phyloP scores from a whole-genome alignment of 1,140 invertebrate species.

The Bombus superbus region DNA sequence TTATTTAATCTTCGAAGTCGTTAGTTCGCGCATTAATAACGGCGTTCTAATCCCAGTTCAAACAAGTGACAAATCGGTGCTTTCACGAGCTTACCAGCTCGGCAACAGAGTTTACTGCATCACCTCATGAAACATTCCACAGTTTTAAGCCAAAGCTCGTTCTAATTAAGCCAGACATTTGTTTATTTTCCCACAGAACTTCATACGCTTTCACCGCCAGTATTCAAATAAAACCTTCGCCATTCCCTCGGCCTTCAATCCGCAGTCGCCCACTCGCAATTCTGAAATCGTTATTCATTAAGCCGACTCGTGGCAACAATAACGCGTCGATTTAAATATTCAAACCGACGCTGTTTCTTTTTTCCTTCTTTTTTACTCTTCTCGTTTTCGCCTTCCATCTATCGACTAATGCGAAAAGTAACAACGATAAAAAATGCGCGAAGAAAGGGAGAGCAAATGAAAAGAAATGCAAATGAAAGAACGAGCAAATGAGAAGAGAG shows the following conservation, averaged over 20 bases:
- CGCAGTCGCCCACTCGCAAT: neutral
- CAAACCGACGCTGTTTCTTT: conserved; percentile 14
- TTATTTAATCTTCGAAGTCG: neutral
- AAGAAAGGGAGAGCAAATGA: neutral
- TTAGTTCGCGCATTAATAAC: neutral
- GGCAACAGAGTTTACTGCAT: neutral
- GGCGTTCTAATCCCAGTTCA: neutral
- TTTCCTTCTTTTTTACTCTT: neutral
- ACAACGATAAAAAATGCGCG: no score
- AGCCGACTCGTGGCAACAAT: neutral
- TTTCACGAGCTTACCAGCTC: neutral
- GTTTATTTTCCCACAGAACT: conserved; percentile 27
- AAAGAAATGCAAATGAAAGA: neutral
- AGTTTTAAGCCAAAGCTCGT: conserved; percentile 31
- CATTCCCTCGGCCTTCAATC: neutral
- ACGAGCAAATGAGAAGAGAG: neutral
- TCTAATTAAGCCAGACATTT: conserved; percentile 33
- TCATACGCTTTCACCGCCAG: neutral
- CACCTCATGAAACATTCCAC: neutral
- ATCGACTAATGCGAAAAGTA: neutral
- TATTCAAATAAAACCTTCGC: conserved; percentile 11
- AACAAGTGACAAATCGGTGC: conserved; percentile 3
- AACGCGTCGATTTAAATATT: conserved; percentile 23
- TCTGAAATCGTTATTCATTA: conserved; percentile 12
- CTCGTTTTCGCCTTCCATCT: neutral